Evolutionary conservation across 2,797 vertebrate genomes (phyloP).

Genomic region (Anguilla obscura): DNA sequence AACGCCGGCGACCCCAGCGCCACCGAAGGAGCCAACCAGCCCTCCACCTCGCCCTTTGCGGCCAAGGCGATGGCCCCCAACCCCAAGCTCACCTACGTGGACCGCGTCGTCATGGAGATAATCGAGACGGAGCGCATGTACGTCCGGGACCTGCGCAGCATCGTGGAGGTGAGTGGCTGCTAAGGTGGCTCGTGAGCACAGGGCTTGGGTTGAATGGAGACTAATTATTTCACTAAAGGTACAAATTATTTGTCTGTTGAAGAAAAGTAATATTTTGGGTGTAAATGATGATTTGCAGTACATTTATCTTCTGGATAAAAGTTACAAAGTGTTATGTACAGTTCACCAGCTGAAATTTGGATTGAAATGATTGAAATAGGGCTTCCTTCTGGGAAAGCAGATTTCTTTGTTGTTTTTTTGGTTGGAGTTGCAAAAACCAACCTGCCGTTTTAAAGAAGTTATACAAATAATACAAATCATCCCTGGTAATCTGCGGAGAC

Average conservation of each 20-base stretch:
- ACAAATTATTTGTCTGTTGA: background rate
- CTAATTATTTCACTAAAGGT: background rate
- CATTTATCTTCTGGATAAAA: background rate
- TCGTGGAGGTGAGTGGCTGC: conserved; percentile 84
- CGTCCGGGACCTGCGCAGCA: conserved; percentile 87
- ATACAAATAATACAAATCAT: background rate
- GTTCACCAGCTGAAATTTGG: background rate
- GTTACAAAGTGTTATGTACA: background rate
- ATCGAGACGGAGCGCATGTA: conserved; percentile 96
- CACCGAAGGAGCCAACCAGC: conserved; percentile 46
- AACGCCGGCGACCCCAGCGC: conserved; percentile 55
- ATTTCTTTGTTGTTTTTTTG: background rate
- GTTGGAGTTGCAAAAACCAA: background rate
- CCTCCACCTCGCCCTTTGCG: conserved; percentile 68
- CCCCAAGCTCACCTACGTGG: conserved; percentile 86
- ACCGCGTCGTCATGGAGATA: conserved; percentile 93
- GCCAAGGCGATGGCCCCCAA: conserved; percentile 65
- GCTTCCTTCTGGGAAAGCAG: too few relatives aligned
- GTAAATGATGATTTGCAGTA: background rate
- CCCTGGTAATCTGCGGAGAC: background rate
- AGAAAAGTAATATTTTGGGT: background rate
- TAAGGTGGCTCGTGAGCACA: background rate
- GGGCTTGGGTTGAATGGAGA: background rate
- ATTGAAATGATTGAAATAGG: background rate
- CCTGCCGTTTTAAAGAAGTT: background rate